Percentiles rank a stretch among this genome's conserved stretches.
Evolutionary conservation across 2,797 vertebrate genomes (phyloP).

Genomic region (Capromys pilorides): DNA sequence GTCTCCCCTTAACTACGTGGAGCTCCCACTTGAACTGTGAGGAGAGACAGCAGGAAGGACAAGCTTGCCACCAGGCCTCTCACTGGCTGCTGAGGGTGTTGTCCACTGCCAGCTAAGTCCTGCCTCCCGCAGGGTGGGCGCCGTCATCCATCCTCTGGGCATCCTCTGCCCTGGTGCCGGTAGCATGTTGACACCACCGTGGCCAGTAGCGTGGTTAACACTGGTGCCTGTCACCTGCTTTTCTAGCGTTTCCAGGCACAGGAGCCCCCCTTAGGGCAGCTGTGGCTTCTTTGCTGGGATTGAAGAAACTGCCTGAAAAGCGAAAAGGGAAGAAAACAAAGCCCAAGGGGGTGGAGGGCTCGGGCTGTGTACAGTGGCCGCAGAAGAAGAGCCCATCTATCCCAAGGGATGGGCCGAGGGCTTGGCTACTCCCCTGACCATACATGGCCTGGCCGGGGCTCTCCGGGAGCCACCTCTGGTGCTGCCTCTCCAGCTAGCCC

Average conservation of each 20-base stretch:
- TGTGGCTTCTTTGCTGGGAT: constrained; percentile 46
- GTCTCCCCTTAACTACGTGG: background rate
- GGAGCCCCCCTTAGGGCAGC: background rate
- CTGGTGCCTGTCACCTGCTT: background rate
- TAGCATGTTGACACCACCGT: background rate
- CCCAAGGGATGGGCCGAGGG: background rate
- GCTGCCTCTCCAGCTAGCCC: constrained; percentile 12
- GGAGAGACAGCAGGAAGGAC: background rate
- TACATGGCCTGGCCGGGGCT: constrained; percentile 59
- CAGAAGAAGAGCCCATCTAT: background rate
- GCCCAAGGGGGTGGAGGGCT: background rate
- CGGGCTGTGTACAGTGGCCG: rapidly evolving
- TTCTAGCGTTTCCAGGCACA: background rate
- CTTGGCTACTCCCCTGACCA: constrained; percentile 75
- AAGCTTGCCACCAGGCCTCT: background rate
- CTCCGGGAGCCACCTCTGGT: constrained; percentile 30
- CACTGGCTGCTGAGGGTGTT: background rate
- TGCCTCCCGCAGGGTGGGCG: rapidly evolving
- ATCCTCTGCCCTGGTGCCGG: background rate
- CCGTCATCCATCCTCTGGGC: background rate
- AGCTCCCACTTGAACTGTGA: background rate
- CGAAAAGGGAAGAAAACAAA: constrained; percentile 31
- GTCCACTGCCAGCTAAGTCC: background rate
- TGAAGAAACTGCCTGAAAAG: too few relatives aligned
- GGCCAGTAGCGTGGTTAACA: background rate